Percentiles rank a stretch among this genome's conserved stretches.
These are phyloP conservation scores for Pseudochirops corinnae DNA, from an alignment of 2,797 vertebrate species.

Conservation along the genomic window DNA sequence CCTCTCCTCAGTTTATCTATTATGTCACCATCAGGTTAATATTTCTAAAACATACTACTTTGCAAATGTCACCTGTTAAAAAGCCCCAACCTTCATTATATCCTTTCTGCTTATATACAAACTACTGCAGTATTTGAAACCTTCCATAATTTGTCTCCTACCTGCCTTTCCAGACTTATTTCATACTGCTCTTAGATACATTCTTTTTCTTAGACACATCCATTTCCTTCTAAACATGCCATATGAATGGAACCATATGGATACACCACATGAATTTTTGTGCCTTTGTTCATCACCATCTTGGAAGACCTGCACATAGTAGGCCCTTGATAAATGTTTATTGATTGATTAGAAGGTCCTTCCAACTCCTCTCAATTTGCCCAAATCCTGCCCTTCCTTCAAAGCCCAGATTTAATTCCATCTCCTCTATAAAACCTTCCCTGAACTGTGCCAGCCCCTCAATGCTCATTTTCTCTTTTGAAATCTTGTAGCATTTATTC, in stretches of 20 bases:
- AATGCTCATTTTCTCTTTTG: background rate
- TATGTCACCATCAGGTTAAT: background rate
- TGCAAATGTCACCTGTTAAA: background rate
- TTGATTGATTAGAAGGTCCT: background rate
- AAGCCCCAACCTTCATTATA: background rate
- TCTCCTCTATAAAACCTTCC: background rate
- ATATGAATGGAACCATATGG: background rate
- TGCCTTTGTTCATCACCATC: background rate
- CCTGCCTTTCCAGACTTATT: background rate
- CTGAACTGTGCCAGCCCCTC: background rate
- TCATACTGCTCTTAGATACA: background rate
- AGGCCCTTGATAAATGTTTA: background rate
- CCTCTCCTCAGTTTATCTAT: background rate
- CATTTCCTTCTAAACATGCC: background rate
- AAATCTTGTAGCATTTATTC: background rate
- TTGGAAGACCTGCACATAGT: background rate
- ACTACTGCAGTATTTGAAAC: background rate
- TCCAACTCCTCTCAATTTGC: background rate
- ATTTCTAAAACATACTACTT: background rate
- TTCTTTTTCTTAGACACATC: background rate
- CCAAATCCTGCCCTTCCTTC: background rate
- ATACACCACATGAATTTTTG: background rate
- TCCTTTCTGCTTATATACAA: background rate
- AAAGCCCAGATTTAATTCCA: background rate
- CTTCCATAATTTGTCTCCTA: background rate